phyloP scores from a whole-genome alignment of 2,888 invertebrate species.

The Carabus problematicus region DNA sequence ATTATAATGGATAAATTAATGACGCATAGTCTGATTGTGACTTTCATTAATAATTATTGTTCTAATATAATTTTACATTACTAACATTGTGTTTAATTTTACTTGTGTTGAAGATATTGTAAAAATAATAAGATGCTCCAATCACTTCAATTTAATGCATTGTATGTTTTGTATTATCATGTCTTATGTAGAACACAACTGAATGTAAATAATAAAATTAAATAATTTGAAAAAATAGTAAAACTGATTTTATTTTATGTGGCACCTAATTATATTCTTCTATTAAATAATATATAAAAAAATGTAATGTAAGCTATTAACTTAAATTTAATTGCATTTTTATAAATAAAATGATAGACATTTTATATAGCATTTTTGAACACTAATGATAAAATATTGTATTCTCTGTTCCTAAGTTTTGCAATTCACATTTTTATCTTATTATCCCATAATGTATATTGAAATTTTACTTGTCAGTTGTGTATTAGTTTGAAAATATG shows the following conservation, averaged over 20 bases:
- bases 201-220: conserved; percentile 41
- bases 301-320: background rate
- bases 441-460: too few relatives aligned
- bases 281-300: too few relatives aligned
- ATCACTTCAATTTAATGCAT: conserved; percentile 36
- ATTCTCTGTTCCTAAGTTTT: too few relatives aligned
- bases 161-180: conserved; percentile 42
- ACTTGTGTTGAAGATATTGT: conserved; percentile 1
- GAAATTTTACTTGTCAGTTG: too few relatives aligned
- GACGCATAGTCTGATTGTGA: conserved; percentile 1
- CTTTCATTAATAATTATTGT: conserved; percentile 2
- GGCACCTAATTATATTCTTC: too few relatives aligned
- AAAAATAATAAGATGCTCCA: conserved; percentile 38
- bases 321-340: background rate
- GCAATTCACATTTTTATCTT: too few relatives aligned
- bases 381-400: too few relatives aligned
- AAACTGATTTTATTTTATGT: too few relatives aligned
- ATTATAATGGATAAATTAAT: background rate
- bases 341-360: background rate
- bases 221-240: conserved; percentile 16
- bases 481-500: too few relatives aligned
- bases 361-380: too few relatives aligned
- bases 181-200: conserved; percentile 42
- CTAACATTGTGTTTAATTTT: conserved; percentile 12
- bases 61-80: conserved; percentile 2